Base-by-base conservation (phyloP, 2,113 vertebrate species). In the Platanista minor region DNA sequence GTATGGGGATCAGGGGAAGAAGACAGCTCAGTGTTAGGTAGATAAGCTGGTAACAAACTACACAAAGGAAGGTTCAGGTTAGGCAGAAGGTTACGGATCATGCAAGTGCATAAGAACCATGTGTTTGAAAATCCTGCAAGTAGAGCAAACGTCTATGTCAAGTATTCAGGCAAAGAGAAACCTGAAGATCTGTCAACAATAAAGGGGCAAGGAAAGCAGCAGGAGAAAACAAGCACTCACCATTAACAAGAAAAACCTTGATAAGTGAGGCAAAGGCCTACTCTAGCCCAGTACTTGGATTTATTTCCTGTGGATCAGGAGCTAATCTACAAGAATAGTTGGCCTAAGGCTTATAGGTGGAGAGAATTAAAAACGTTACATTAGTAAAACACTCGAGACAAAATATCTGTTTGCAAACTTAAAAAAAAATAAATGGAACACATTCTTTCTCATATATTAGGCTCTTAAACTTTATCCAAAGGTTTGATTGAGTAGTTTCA, bases 281-380 rank as follows among this genome's bases (percentile, higher is more conserved):
- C 43, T 54, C 81, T 87, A 49, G 66, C 74, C 15, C 23, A 64
- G 23, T 87, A 64, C 54, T 18, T 69, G 43, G 8, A n/a, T 77
- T 69, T 71, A 33, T 81, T 90, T 96, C 90, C 85, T 86, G 71
- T 20, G 67, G 59, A 87, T 95, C 6, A 54, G 69, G 66, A 97
- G 8, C 85, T 80, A 57, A 90, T 90, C 87, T 88, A 23, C 12
- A 81, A 81, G 31, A 93, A 91, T 20, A 39, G 43, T 54, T 94
- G 67, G 81, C 91, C 82, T 59, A 13, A 87, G 91, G 66, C 82
- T 93, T 61, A 3, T 43, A 90, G 54, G 39, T 41, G 2, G 66
- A 78, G 41, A 82, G 46, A 87, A 94, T 87, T 81, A 92, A 95
- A 89, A 81, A 84, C 20, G n/a, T 67, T 83, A 41, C n/a, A n/a